Evolutionary conservation across 2,888 invertebrate genomes (phyloP).

Genomic region (Pelosia muscerda): DNA sequence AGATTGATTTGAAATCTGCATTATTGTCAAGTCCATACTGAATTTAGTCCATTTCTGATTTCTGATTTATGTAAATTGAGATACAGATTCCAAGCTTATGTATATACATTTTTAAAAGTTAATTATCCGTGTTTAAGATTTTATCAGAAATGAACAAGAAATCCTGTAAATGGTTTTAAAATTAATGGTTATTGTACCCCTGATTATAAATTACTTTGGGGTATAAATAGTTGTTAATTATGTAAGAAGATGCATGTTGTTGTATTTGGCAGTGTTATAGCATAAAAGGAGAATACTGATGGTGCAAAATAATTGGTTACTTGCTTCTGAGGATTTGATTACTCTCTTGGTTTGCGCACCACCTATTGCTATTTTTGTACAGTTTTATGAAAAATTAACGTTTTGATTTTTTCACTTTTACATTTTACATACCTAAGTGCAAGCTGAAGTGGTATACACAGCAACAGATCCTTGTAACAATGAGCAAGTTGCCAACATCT

Average conservation of each 20-base stretch:
- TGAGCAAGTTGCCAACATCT: neutral
- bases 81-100: neutral
- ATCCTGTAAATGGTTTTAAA: neutral
- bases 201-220: neutral
- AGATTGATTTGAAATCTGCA: conserved; percentile 22
- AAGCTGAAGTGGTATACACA: neutral
- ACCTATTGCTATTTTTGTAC: neutral
- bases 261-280: neutral
- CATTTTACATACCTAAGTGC: neutral
- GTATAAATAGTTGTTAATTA: neutral
- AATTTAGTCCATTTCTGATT: neutral
- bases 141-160: conserved; percentile 7
- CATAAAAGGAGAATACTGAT: neutral
- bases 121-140: neutral
- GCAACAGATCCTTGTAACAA: neutral
- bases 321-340: neutral
- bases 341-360: neutral
- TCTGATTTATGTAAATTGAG: neutral
- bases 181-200: neutral
- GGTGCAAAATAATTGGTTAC: neutral
- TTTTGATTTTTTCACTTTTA: neutral
- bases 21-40: conserved; percentile 13
- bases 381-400: too few relatives aligned
- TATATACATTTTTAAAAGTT: neutral
- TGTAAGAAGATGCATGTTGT: neutral